These are phyloP conservation scores for Malaclemys terrapin DNA, from an alignment of 2,113 vertebrate genomes.

Conservation along the genomic window DNA sequence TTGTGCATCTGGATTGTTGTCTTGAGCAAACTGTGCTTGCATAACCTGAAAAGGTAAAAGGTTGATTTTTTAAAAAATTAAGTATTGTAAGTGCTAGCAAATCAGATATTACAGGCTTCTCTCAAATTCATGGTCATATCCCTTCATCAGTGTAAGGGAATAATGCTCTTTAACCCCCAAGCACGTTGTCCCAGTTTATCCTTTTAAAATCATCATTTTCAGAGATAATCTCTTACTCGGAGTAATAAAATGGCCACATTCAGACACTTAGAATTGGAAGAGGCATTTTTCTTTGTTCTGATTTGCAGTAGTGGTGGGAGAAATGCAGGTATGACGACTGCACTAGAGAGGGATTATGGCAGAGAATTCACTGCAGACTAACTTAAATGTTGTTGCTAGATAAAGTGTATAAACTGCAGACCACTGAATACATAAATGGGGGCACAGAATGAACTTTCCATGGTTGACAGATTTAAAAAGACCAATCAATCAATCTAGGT, in stretches of 20 bases:
- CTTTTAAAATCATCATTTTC: background rate
- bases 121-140: background rate
- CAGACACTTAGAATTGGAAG: background rate
- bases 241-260: background rate
- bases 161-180: background rate
- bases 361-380: background rate
- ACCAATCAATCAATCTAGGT: rapidly evolving
- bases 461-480: background rate
- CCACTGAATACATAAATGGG: rapidly evolving
- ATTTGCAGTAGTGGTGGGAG: background rate
- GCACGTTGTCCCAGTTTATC: background rate
- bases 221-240: background rate
- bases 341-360: background rate
- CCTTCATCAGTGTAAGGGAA: background rate
- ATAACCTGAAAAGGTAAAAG: slow-evolving; percentile 87
- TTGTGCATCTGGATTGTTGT: slow-evolving; percentile 98
- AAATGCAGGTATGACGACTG: rapidly evolving
- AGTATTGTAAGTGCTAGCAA: background rate
- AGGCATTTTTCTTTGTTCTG: background rate
- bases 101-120: background rate
- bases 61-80: background rate
- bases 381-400: background rate
- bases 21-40: slow-evolving; percentile 99
- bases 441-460: background rate
- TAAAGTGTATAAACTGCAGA: background rate